These are phyloP conservation scores for Saimiri boliviensis DNA, from an alignment of 2,113 vertebrate species.

Conservation along the genomic window DNA sequence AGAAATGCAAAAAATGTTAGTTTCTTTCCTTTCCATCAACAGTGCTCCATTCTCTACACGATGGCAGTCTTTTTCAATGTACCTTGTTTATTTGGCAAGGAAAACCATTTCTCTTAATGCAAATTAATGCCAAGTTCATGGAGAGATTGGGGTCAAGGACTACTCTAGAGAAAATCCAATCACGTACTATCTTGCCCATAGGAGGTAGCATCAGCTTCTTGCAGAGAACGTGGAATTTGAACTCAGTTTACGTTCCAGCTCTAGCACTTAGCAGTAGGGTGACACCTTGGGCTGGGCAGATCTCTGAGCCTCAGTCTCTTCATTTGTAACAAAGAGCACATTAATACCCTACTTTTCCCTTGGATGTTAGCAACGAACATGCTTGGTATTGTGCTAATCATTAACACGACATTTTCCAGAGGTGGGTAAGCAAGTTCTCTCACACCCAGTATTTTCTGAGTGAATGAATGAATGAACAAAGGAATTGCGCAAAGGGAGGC, in stretches of 20 bases:
- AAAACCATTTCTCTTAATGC: conserved; percentile 39
- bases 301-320: conserved; percentile 4
- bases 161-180: conserved; percentile 17
- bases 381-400: not conserved
- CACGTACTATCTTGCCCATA: not conserved
- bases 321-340: not conserved
- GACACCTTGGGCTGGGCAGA: not conserved
- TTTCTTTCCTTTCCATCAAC: conserved; percentile 13
- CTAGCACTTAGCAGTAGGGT: not conserved
- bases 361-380: not conserved
- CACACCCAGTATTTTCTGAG: not conserved
- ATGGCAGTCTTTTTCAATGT: not conserved
- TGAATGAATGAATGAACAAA: not conserved
- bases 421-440: not conserved
- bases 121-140: conserved; percentile 42
- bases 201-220: not conserved
- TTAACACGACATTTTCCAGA: not conserved
- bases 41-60: not conserved
- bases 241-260: not conserved
- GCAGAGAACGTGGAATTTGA: not conserved
- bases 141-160: not conserved
- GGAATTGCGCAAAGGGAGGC: not conserved
- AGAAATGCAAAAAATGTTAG: not conserved
- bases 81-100: not conserved
- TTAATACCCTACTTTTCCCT: not conserved